A percentile compares a stretch with the other conserved stretches of the same genome.
Evolutionary conservation across 2,113 vertebrate species (phyloP).

Genomic region (Megaptera novaeangliae): DNA sequence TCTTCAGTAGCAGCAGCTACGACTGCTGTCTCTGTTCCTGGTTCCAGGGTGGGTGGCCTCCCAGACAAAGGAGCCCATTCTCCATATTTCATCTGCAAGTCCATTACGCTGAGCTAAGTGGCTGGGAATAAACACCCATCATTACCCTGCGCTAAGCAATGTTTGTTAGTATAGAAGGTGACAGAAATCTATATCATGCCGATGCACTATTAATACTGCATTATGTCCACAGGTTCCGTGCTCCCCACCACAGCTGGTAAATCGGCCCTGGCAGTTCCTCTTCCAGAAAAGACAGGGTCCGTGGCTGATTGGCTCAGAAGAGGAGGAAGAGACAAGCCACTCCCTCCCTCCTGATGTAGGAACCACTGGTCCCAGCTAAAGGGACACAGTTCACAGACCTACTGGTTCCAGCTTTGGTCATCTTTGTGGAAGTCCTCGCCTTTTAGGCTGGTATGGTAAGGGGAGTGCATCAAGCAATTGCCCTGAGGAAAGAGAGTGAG

Average conservation of each 20-base stretch:
- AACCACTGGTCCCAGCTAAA: background rate
- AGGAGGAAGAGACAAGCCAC: slow-evolving; percentile 11
- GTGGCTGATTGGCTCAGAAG: background rate
- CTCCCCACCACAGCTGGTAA: slow-evolving; percentile 52
- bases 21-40: rapidly evolving
- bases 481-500: background rate
- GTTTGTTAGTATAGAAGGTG: slow-evolving; percentile 78
- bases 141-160: slow-evolving; percentile 76
- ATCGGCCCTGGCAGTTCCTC: slow-evolving; percentile 52
- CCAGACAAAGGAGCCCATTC: slow-evolving; percentile 62
- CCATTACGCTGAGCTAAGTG: slow-evolving; percentile 78
- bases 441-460: background rate
- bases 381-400: background rate
- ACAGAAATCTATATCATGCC: slow-evolving; percentile 81
- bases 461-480: background rate
- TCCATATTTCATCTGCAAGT: slow-evolving; percentile 78
- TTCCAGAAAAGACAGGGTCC: slow-evolving; percentile 22
- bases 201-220: slow-evolving; percentile 80
- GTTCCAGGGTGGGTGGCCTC: background rate
- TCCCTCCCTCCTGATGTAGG: background rate
- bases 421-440: background rate
- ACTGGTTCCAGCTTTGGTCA: no score
- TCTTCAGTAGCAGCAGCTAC: background rate
- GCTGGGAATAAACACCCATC: slow-evolving; percentile 79
- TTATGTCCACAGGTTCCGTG: slow-evolving; percentile 65